These are phyloP conservation scores for Setipinna tenuifilis DNA, from an alignment of 2,797 vertebrate genomes.

Conservation along the genomic window DNA sequence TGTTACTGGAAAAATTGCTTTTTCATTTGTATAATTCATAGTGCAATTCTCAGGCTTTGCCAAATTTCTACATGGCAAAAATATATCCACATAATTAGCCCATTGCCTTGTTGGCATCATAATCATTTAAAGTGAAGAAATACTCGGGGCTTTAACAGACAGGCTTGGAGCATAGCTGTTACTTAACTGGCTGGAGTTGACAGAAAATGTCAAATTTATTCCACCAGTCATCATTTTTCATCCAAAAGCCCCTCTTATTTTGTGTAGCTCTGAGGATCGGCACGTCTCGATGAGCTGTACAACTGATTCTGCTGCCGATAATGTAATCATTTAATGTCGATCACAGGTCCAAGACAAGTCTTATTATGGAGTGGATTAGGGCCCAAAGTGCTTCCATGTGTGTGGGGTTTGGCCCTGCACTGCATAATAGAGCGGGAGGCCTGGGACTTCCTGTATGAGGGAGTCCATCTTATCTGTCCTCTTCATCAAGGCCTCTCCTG, in stretches of 20 bases:
- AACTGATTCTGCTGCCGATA: background rate
- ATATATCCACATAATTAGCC: background rate
- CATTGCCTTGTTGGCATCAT: background rate
- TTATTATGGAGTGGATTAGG: conserved; percentile 70
- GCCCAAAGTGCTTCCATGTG: conserved; percentile 74
- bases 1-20: background rate
- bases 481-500: background rate
- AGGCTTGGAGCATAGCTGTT: background rate
- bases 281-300: background rate
- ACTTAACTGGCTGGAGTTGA: background rate
- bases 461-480: conserved; percentile 4
- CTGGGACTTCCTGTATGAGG: background rate
- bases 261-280: background rate
- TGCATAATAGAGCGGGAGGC: background rate
- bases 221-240: background rate
- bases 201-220: background rate
- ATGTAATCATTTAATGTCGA: conserved; percentile 22
- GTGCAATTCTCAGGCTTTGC: background rate
- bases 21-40: background rate
- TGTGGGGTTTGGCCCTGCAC: conserved; percentile 1
- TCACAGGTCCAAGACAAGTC: conserved; percentile 50
- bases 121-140: background rate
- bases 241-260: background rate
- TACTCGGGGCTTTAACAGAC: background rate
- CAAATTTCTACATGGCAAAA: background rate